Evolutionary conservation across 2,113 vertebrate species (phyloP).

Genomic region (Irena cyanogastra): DNA sequence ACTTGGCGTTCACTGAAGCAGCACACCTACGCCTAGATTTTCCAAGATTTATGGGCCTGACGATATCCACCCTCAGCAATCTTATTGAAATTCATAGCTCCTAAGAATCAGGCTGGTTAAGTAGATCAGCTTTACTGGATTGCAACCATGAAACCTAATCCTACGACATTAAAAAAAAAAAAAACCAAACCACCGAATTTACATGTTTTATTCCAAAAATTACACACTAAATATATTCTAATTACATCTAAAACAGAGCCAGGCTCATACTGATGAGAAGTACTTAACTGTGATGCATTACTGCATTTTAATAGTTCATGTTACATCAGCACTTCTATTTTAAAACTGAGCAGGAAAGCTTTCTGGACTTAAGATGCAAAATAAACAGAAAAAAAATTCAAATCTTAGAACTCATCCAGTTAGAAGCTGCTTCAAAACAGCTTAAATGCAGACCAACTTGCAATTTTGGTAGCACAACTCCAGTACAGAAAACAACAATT

Average conservation of each 20-base stretch:
- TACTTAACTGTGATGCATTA: background rate
- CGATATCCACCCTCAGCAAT: background rate
- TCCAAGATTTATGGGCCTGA: background rate
- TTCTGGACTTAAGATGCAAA: background rate
- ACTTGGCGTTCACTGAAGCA: conserved; percentile 8
- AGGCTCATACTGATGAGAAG: background rate
- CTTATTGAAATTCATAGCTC: background rate
- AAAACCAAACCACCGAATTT: background rate
- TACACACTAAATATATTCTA: background rate
- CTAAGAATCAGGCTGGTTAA: background rate
- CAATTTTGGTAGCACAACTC: background rate
- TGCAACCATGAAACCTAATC: background rate
- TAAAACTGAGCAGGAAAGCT: background rate
- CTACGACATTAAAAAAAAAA: background rate
- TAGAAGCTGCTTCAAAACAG: background rate
- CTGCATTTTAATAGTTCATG: background rate
- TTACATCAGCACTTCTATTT: background rate
- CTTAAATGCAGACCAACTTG: background rate
- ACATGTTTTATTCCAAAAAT: background rate
- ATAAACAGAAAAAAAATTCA: background rate
- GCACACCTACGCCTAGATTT: background rate
- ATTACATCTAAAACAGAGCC: background rate
- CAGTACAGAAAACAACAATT: background rate
- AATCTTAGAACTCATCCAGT: background rate
- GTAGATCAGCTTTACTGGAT: background rate